These are phyloP conservation scores for Leucoraja ocellata DNA, from an alignment of 2,797 vertebrate species.

Conservation along the genomic window DNA sequence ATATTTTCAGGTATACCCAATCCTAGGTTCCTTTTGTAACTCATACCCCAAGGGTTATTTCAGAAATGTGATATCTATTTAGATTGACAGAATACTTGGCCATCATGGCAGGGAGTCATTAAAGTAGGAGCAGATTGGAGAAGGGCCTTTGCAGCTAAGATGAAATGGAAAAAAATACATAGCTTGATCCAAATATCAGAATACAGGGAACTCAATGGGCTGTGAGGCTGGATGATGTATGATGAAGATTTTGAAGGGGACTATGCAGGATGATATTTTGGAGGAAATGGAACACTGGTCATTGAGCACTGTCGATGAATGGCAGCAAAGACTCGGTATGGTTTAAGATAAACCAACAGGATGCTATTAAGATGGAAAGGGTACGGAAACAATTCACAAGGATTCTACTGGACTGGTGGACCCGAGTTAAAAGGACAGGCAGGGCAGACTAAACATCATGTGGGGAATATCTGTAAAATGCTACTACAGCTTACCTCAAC, in stretches of 20 bases:
- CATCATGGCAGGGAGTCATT: background rate
- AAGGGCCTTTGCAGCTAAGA: background rate
- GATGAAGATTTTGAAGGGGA: background rate
- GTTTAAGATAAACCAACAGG: background rate
- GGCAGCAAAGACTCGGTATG: background rate
- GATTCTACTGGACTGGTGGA: no score
- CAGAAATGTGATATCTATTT: background rate
- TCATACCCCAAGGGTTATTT: background rate
- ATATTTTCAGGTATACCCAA: background rate
- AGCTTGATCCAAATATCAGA: background rate
- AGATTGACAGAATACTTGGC: background rate
- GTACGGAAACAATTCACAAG: background rate
- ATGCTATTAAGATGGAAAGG: background rate
- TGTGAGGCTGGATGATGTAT: background rate
- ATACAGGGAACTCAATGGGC: background rate
- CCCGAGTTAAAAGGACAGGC: no score
- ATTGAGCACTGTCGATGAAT: background rate
- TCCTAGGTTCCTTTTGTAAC: background rate
- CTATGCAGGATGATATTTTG: background rate
- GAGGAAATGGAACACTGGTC: background rate
- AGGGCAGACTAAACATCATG: background rate
- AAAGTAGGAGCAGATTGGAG: background rate
- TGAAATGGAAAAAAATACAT: background rate
- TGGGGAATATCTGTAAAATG: background rate
- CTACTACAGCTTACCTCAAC: background rate